Evolutionary conservation across 1,140 invertebrate genomes (phyloP), one percentile per base, ranked within the genome.

Genomic region (Drosophila pseudoobscura): DNA sequence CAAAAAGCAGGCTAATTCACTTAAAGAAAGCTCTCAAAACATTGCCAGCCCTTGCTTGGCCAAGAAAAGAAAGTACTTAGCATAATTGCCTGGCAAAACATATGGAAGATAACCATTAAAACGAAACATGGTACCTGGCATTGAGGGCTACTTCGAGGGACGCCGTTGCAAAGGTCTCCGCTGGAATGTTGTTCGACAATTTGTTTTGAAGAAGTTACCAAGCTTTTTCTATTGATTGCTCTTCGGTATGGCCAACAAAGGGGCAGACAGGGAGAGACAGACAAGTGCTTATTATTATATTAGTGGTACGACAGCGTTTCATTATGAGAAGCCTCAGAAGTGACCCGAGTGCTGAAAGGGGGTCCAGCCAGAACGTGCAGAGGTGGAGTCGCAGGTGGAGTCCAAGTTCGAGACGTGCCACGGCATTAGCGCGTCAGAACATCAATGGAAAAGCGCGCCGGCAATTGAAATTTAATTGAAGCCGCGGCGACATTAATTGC

Each of bases 211-310:
- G 69, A 66, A 73, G 46, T 57, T 76, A 57, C 65, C 66, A 79
- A 54, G 49, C 57, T 45, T 39, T 60, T 45, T 64, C 77, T 52
- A 72, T 85, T 63, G 70, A 79, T 66, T 55, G 60, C 57, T 50
- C 59, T 45, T 56, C 69, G 63, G 46, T 44, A 50, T 24, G 13
- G 49, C 2, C 59, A 80, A 82, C 73, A 82, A 82, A 76, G 65
- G 79, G 58, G 55, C 44, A 49, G 11, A 63, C 15, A 15, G 54
- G 24, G 8, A n/a, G 13, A 41, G 60, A 43, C 29, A 63, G 15
- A 71, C 64, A 87, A 87, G 78, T 78, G 78, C 74, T 82, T 87
- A 87, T 87, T 87, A 82, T 87, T 85, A 75, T 87, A 85, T 87
- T 85, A 87, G 73, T 70, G 63, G 53, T 76, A 65, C 72, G 72